Evolutionary conservation across 2,888 invertebrate genomes (phyloP), one percentile per base, ranked within the genome.

Genomic region (Microplitis manilae): DNA sequence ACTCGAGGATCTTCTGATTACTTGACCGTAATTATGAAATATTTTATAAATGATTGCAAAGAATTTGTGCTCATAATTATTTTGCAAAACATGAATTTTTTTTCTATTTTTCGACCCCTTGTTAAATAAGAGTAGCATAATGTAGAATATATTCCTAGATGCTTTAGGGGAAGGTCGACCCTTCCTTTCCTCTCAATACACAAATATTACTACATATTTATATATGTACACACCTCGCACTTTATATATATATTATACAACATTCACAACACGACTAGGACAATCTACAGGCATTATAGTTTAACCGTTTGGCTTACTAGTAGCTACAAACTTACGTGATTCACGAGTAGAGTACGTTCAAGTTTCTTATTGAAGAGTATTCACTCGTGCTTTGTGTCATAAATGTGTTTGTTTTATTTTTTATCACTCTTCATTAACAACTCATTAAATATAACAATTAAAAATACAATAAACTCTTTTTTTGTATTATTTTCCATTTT

Each of bases 131-230:
- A 59, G n/a, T 6, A 59, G 50, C 13, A 13, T 50, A 20, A 9
- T 50, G 15, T 39, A n/a, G n/a, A 68, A n/a, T 6, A 40, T 6
- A 15, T 40, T 40, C 40, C 40, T 15, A 15, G 13, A 40, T 68
- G 40, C 71, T 68, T 60, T 78, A 72, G 79, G 81, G 81, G 79
- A 78, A 81, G 78, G 75, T 75, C 76, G 74, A 73, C 74, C 78
- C 79, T 75, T 71, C 80, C 73, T 70, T 68, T 75, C 68, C 70
- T 40, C 77, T 62, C 69, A 38, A 65, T 65, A 65, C 65, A 65
- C 20, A 50, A 13, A 50, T 2, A 50, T 50, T 50, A 50, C 13
- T 50, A 50, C 50, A 50, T 50, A 50, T 50, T 50, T 50, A 50
- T 50, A 50, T 50, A 50, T 50, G 50, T 50, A 50, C 50, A 50